Percentiles rank a stretch among this genome's conserved stretches.
phyloP scores from a whole-genome alignment of 2,888 invertebrate species.

The Platerodrilus igneus region DNA sequence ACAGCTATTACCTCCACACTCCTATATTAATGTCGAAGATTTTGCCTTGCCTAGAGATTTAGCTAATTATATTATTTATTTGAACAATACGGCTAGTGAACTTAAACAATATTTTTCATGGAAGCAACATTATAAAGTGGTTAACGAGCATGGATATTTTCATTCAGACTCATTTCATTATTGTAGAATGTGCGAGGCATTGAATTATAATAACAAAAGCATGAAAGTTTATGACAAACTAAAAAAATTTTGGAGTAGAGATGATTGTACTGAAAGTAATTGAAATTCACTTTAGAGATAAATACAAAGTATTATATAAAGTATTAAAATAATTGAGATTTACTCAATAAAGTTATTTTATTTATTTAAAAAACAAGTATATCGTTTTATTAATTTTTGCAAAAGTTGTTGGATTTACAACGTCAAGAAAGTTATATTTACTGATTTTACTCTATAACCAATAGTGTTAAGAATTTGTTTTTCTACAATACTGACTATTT shows the following conservation, averaged over 20 bases:
- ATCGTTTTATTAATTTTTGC: too few relatives aligned
- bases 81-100: constrained; percentile 47
- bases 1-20: constrained; percentile 57
- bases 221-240: constrained; percentile 46
- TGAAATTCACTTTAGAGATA: too few relatives aligned
- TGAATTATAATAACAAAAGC: constrained; percentile 55
- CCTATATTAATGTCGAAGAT: constrained; percentile 58
- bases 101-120: constrained; percentile 54
- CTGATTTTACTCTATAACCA: too few relatives aligned
- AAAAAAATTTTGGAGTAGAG: constrained; percentile 44
- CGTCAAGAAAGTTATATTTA: too few relatives aligned
- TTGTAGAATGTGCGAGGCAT: constrained; percentile 64
- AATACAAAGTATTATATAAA: too few relatives aligned
- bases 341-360: too few relatives aligned
- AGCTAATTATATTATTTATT: constrained; percentile 51
- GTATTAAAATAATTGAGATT: too few relatives aligned
- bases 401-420: too few relatives aligned
- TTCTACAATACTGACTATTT: too few relatives aligned
- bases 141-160: constrained; percentile 67
- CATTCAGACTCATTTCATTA: constrained; percentile 56
- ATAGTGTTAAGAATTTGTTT: too few relatives aligned
- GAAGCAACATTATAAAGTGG: constrained; percentile 54
- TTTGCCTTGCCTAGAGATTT: constrained; percentile 51
- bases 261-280: constrained; percentile 36
- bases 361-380: too few relatives aligned